Percentiles rank a stretch among this genome's conserved stretches.
These are phyloP conservation scores for Neolamprologus caudopunctatus DNA, from an alignment of 2,113 vertebrate genomes.

Conservation along the genomic window DNA sequence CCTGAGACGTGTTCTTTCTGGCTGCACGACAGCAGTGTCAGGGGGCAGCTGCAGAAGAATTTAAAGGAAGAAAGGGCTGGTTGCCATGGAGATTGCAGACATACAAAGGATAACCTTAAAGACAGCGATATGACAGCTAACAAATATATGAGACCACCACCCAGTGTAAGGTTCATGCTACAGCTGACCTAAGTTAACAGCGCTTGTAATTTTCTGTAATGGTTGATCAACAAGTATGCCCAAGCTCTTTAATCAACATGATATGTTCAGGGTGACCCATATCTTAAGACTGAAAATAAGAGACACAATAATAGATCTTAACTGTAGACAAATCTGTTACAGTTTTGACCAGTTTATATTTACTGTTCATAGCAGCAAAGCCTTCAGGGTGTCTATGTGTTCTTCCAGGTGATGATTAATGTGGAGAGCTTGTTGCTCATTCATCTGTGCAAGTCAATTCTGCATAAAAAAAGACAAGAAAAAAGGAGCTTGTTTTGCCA, in stretches of 20 bases:
- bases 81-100: neutral
- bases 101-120: neutral
- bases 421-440: constrained; percentile 3
- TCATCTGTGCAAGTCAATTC: constrained; percentile 4
- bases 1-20: neutral
- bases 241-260: neutral
- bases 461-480: neutral
- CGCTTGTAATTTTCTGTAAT: neutral
- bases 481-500: constrained; percentile 16
- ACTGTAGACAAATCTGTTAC: neutral
- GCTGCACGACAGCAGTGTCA: neutral
- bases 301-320: neutral
- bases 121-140: neutral
- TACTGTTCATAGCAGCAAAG: neutral
- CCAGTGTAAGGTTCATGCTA: neutral
- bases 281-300: neutral
- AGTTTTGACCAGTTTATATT: neutral
- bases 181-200: neutral
- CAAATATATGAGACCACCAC: neutral
- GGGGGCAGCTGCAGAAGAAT: neutral
- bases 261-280: neutral
- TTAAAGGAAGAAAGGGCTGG: neutral
- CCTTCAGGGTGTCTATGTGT: neutral
- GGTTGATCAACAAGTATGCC: neutral
- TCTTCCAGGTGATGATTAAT: constrained; percentile 43